A percentile compares a stretch with the other conserved stretches of the same genome.
These are phyloP conservation scores for Sminthurinus signatus DNA, from an alignment of 1,140 invertebrate species.

Conservation along the genomic window DNA sequence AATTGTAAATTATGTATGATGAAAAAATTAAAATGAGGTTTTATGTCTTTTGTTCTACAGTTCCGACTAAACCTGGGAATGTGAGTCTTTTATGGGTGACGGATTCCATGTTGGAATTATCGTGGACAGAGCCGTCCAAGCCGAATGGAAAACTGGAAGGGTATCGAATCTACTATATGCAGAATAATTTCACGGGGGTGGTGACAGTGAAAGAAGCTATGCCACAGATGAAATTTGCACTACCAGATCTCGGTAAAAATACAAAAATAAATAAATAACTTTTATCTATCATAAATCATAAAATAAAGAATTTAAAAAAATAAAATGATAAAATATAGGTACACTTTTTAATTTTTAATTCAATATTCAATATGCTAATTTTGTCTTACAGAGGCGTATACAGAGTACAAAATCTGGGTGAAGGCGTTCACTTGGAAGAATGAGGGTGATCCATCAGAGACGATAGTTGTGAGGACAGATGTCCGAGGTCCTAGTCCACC, in stretches of 20 bases:
- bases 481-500: slow-evolving; percentile 72
- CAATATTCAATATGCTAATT: slow-evolving; percentile 29
- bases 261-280: too few relatives aligned
- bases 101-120: slow-evolving; percentile 66
- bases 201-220: slow-evolving; percentile 50
- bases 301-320: not conserved
- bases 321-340: not conserved
- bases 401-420: slow-evolving; percentile 77
- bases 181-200: slow-evolving; percentile 60
- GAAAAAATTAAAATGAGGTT: not conserved
- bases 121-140: slow-evolving; percentile 67
- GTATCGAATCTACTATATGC: slow-evolving; percentile 64
- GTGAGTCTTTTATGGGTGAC: slow-evolving; percentile 66
- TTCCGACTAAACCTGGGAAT: slow-evolving; percentile 61
- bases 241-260: slow-evolving; percentile 57
- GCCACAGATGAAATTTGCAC: slow-evolving; percentile 41
- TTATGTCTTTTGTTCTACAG: not conserved
- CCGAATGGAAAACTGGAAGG: slow-evolving; percentile 63
- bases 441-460: slow-evolving; percentile 65
- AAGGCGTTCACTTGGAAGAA: slow-evolving; percentile 67
- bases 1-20: too few relatives aligned
- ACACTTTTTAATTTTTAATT: not conserved
- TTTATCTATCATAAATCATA: too few relatives aligned
- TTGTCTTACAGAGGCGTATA: slow-evolving; percentile 61
- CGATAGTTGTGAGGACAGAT: slow-evolving; percentile 67